phyloP scores from a whole-genome alignment of 2,888 invertebrate species.

The Pachymerium ferrugineum region DNA sequence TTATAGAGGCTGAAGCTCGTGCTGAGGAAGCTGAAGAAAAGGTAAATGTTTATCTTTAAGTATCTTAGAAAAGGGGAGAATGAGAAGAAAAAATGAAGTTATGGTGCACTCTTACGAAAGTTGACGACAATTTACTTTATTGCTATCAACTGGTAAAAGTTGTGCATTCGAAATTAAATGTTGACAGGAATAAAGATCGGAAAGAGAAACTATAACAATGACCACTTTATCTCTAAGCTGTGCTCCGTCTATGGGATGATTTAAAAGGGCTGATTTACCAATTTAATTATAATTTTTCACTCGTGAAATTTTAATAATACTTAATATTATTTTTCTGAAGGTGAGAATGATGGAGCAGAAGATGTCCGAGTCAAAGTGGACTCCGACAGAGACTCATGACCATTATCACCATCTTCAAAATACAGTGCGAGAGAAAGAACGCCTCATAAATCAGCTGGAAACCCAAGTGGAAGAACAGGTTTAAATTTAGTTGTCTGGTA shows the following conservation, averaged over 20 bases:
- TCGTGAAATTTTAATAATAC: background rate
- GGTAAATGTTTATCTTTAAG: too few relatives aligned
- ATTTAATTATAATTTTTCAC: background rate
- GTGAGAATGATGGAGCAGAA: constrained; percentile 52
- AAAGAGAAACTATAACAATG: too few relatives aligned
- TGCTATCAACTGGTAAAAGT: too few relatives aligned
- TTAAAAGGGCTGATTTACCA: too few relatives aligned
- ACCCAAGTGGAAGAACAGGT: constrained; percentile 83
- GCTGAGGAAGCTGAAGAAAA: constrained; percentile 92
- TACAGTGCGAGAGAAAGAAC: constrained; percentile 51
- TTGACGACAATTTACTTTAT: too few relatives aligned
- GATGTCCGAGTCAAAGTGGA: constrained; percentile 47
- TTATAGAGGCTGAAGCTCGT: constrained; percentile 84
- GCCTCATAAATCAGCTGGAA: constrained; percentile 65
- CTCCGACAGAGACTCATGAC: constrained; percentile 43
- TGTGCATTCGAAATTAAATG: too few relatives aligned
- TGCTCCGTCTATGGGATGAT: too few relatives aligned
- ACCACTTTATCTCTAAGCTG: too few relatives aligned
- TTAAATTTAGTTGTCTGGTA: constrained; percentile 37
- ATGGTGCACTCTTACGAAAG: too few relatives aligned
- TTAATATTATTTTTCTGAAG: constrained; percentile 43
- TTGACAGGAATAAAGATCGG: too few relatives aligned
- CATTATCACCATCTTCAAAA: constrained; percentile 41
- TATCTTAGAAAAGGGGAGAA: too few relatives aligned
- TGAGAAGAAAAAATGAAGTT: too few relatives aligned